These are phyloP conservation scores for Clarias pachynema DNA, from an alignment of 2,797 vertebrate species.

Conservation along the genomic window DNA sequence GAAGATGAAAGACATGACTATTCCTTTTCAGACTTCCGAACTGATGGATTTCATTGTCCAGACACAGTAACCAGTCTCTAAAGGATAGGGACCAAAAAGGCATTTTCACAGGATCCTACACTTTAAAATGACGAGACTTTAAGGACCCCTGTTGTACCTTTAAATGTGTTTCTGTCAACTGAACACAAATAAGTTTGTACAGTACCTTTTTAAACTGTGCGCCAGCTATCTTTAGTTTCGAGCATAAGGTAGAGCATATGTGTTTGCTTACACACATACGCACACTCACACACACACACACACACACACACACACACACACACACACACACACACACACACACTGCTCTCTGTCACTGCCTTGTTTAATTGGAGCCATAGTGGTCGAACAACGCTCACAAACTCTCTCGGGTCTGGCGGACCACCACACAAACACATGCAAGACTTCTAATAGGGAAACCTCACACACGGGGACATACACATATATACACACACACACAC, in stretches of 20 bases:
- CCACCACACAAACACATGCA: slow-evolving; percentile 11
- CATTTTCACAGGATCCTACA: not conserved
- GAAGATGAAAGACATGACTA: not conserved
- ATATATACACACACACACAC: not conserved
- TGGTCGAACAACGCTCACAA: not conserved
- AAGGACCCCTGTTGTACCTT: no score
- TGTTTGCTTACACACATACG: slow-evolving; percentile 22
- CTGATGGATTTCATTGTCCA: not conserved
- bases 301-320: slow-evolving; percentile 43
- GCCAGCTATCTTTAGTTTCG: not conserved
- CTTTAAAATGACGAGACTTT: not conserved
- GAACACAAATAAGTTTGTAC: not conserved
- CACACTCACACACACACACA: slow-evolving; percentile 50
- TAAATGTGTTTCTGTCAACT: not conserved
- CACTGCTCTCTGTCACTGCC: slow-evolving; percentile 49
- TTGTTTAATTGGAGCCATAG: slow-evolving; percentile 5
- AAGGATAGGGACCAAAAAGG: not conserved
- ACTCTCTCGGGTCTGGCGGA: slow-evolving; percentile 7
- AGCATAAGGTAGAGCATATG: not conserved
- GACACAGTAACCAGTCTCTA: not conserved
- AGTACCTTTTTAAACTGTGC: not conserved
- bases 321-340: slow-evolving; percentile 46
- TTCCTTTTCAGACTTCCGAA: not conserved
- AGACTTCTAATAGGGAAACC: not conserved
- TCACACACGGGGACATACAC: not conserved